Evolutionary conservation across 2,888 invertebrate genomes (phyloP), one percentile per base, ranked within the genome.

Genomic region (Drepana falcataria): DNA sequence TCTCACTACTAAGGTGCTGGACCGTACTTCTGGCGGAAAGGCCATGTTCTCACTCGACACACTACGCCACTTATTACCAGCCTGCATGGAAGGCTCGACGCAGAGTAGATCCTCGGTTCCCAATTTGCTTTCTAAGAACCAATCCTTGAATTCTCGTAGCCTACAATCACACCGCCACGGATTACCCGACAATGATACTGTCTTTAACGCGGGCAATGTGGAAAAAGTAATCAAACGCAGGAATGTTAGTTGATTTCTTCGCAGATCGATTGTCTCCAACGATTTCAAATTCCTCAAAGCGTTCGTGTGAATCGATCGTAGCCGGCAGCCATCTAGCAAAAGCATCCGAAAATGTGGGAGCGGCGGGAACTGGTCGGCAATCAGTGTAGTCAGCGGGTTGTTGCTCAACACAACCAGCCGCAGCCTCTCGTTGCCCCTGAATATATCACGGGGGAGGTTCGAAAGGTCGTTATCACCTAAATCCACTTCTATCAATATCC

Each of bases 131-230:
- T 94, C 92, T 53, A 96, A 92, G 77, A 96, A 94, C 96, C 97
- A 97, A 66, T 94, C 94, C 57, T 97, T 94, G 69, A 97, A 96
- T 57, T 95, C 95, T 53, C 96, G 93, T 57, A 98, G 84, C 62
- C 95, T 93, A 82, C 98, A 98, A 80, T 98, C 97, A 81, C 98
- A 98, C 73, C 93, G 93, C 97, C 97, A 98, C 3, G 96, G 96
- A 82, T 98, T 98, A 40, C 95, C 95, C 62, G 96, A 95, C 53
- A 97, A 83, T 7, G 94, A 93, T 41, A 97, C 91, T 2, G 96
- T 95, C 84, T 96, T 97, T 58, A 97, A 91, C 68, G 94, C 95
- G 47, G 94, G 93, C 74, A 96, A 92, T 59, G 44, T 44, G 9
- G 95, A 95, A 79, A 94, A 90, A 44, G 90, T 89, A 79, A 84